A percentile compares a stretch with the other conserved stretches of the same genome.
Conservation (phyloP, 2,888 invertebrate genomes). For the Thalpophila matura region DNA sequence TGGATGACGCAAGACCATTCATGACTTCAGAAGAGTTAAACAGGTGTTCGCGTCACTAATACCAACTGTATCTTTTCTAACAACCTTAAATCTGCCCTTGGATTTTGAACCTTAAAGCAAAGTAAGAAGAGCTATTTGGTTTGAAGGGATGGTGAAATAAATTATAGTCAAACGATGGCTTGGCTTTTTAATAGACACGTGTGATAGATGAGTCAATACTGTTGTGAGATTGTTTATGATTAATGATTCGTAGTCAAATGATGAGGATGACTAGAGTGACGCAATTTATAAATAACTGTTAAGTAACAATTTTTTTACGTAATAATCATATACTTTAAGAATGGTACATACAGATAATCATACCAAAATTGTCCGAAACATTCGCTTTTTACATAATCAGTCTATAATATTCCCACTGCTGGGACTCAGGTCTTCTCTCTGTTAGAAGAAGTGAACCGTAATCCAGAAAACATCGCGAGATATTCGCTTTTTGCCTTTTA, state of each 20-base stretch:
- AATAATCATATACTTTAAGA: too few species aligned
- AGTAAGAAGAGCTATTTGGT: neutral
- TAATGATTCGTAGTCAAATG: constrained; percentile 23
- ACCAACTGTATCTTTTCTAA: constrained; percentile 1
- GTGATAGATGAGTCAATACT: constrained; percentile 36
- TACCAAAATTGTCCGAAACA: too few species aligned
- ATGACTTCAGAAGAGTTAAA: constrained; percentile 19
- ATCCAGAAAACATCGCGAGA: too few species aligned
- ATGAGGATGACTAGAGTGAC: constrained; percentile 21
- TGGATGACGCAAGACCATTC: constrained; percentile 28
- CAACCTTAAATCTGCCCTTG: neutral
- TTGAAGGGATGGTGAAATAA: neutral
- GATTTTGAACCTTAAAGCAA: constrained; percentile 1
- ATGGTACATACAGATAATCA: too few species aligned
- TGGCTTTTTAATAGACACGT: constrained; percentile 4
- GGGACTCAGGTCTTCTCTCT: too few species aligned
- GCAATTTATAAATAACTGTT: constrained; percentile 26
- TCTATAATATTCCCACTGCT: too few species aligned
- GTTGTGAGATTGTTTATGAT: constrained; percentile 32
- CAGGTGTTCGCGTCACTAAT: constrained; percentile 33
- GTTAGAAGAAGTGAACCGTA: too few species aligned
- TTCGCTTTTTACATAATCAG: too few species aligned
- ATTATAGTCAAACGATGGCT: constrained; percentile 3
- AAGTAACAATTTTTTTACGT: constrained; percentile 4
- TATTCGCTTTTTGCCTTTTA: too few species aligned